Percentiles rank a stretch among this genome's conserved stretches.
phyloP scores from a whole-genome alignment of 1,140 invertebrate genomes.

The Drosophila eugracilis region DNA sequence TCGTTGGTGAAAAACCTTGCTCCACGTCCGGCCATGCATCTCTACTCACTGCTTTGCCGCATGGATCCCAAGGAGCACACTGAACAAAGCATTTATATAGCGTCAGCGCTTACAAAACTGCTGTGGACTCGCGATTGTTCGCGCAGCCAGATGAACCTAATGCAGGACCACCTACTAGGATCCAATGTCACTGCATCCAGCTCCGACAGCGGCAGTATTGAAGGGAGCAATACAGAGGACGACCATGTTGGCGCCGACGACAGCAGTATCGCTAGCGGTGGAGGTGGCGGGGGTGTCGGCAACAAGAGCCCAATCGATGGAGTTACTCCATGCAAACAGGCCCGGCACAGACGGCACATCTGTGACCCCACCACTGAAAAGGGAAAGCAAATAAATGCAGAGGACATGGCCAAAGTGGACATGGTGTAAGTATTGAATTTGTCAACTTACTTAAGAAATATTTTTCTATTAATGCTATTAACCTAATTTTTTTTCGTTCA shows the following conservation, averaged over 20 bases:
- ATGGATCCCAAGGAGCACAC: slow-evolving; percentile 96
- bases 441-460: too few species aligned
- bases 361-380: slow-evolving; percentile 79
- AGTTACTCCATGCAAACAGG: slow-evolving; percentile 86
- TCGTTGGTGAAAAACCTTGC: slow-evolving; percentile 96
- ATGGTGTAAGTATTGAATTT: slow-evolving; percentile 76
- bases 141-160: slow-evolving; percentile 85
- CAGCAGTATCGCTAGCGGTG: slow-evolving; percentile 78
- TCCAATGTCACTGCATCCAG: slow-evolving; percentile 87
- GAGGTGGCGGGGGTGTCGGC: slow-evolving; percentile 43
- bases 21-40: slow-evolving; percentile 93
- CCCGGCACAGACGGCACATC: slow-evolving; percentile 72
- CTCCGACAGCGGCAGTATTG: slow-evolving; percentile 90
- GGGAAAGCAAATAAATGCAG: slow-evolving; percentile 56
- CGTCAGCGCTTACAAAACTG: slow-evolving; percentile 94
- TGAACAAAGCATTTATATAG: slow-evolving; percentile 95
- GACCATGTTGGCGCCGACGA: slow-evolving; percentile 86
- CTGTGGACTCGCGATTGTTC: slow-evolving; percentile 92
- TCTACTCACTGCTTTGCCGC: slow-evolving; percentile 93
- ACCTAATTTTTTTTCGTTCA: background rate
- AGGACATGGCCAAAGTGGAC: slow-evolving; percentile 73
- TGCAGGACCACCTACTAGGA: slow-evolving; percentile 85
- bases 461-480: too few species aligned
- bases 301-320: slow-evolving; percentile 83
- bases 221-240: slow-evolving; percentile 91